These are phyloP conservation scores for Monomorium pharaonis DNA, from an alignment of 1,140 invertebrate genomes.

Conservation along the genomic window DNA sequence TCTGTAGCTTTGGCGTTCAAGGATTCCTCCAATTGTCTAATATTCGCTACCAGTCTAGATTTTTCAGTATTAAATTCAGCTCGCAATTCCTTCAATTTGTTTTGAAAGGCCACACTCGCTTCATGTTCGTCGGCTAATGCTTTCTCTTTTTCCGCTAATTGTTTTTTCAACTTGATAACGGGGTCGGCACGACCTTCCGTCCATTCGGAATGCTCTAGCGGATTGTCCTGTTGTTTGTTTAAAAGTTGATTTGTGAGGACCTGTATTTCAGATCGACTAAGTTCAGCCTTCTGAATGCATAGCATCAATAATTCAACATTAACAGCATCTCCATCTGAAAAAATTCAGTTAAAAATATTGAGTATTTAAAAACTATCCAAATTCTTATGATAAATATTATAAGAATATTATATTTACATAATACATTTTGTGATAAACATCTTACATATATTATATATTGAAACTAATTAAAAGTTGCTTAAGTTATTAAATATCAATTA, in stretches of 20 bases:
- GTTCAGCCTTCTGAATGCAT: slow-evolving; percentile 90
- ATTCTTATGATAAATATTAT: too few relatives aligned
- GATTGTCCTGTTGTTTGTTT: slow-evolving; percentile 93
- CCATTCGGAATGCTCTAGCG: slow-evolving; percentile 92
- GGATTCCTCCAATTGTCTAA: slow-evolving; percentile 87
- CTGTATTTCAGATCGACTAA: slow-evolving; percentile 94
- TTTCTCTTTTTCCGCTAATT: slow-evolving; percentile 93
- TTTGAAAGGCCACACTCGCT: slow-evolving; percentile 88
- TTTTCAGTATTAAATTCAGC: slow-evolving; percentile 89
- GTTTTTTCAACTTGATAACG: slow-evolving; percentile 93
- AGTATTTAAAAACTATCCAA: neutral
- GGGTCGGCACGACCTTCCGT: slow-evolving; percentile 95
- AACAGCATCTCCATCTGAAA: slow-evolving; percentile 87
- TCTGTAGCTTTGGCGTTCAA: slow-evolving; percentile 85
- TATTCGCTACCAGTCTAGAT: slow-evolving; percentile 85
- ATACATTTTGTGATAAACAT: neutral
- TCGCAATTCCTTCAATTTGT: slow-evolving; percentile 92
- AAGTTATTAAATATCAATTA: neutral
- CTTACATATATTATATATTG: neutral
- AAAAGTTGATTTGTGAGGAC: slow-evolving; percentile 94
- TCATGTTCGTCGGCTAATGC: slow-evolving; percentile 90
- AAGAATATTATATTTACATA: neutral
- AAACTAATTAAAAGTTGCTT: neutral
- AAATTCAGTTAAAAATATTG: slow-evolving; percentile 20
- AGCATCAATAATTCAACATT: slow-evolving; percentile 90